Evolutionary conservation across 2,888 invertebrate species (phyloP), one percentile per base, ranked within the genome.

Genomic region (Cheilosia variabilis): DNA sequence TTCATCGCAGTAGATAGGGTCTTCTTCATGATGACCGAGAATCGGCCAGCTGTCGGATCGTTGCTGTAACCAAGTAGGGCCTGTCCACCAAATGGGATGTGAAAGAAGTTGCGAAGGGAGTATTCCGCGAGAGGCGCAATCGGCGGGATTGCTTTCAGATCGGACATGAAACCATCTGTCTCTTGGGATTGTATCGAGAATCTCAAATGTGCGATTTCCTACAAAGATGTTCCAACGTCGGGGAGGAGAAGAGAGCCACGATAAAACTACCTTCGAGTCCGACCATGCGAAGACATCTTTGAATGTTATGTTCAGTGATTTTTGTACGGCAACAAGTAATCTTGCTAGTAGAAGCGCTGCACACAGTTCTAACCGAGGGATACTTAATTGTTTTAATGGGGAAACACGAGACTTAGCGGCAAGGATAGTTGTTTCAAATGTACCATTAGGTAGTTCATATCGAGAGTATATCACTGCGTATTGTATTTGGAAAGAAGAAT

Each of bases 261-360:
- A 53, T 0, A 27, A 15, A 15, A 53, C 53, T 5, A n/a, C 15
- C 5, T 22, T 43, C 1, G 52, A 53, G 43, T 52, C 34, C 2
- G 37, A 53, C 41, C 53, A 66, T 37, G 66, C 52, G 15, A 45
- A 53, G 10, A 55, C 45, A 2, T 68, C 4, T 1, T 9, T 55
- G 43, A 1, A 68, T n/a, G 15, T 43, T 13, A 37, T n/a, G n/a
- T n/a, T 55, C 1, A 68, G n/a, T 0, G 69, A 22, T 1, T n/a
- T 31, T 37, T 58, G 69, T 1, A 62, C 43, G 1, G 62, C 4
- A 2, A 72, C 52, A 9, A 72, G 60, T 9, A 72, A 19, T 2
- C 22, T 27, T 17, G 31, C 5, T 7, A 31, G 2, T 7, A 31
- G 6, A 31, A 31, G 7, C 1, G 31, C 31, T 31, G 7, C 9